Evolutionary conservation across 2,113 vertebrate genomes (phyloP), one percentile per base, ranked within the genome.

Genomic region (Chaetorhynchus papuensis): DNA sequence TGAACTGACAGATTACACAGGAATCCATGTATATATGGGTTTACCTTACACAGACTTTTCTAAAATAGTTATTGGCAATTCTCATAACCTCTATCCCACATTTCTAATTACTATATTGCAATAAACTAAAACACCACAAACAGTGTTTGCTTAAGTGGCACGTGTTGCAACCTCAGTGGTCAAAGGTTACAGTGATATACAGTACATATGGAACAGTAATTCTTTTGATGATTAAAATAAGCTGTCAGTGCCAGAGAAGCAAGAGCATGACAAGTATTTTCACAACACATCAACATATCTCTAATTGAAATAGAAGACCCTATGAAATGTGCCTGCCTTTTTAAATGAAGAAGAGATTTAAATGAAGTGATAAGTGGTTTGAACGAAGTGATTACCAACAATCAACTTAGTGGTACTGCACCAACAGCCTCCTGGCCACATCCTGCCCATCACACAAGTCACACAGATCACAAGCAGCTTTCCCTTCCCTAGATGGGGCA

Each of bases 81-180:
- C 45, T 57, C 42, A 54, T 8, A 63, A 77, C 1, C 3, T 31
- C 31, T 50, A 45, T 33, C 68, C 33, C 61, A 79, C 24, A 44
- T 56, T 83, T 72, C 57, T 41, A 86, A 56, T 56, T 44, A 31
- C 33, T 44, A 7, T 6, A 52, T 3, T 76, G 39, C 56, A 85
- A 83, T 71, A 79, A 93, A 33, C 53, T 53, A 47, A 53, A 49
- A 13, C n/a, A 86, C 9, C 26, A 65, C 60, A 66, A 74, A 77
- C 24, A 37, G 8, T 82, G 45, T 74, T 74, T 91, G 24, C 54
- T 77, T 41, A 83, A 92, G 52, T 23, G 64, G 47, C 56, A 72
- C 0, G 0, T 39, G 27, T 12, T 42, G n/a, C 52, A 92, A 85
- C 37, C 61, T 42, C 45, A 60, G 1, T 9, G 27, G 35, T 21